Evolutionary conservation across 2,113 vertebrate species (phyloP).

Genomic region (Cyrtonyx montezumae): DNA sequence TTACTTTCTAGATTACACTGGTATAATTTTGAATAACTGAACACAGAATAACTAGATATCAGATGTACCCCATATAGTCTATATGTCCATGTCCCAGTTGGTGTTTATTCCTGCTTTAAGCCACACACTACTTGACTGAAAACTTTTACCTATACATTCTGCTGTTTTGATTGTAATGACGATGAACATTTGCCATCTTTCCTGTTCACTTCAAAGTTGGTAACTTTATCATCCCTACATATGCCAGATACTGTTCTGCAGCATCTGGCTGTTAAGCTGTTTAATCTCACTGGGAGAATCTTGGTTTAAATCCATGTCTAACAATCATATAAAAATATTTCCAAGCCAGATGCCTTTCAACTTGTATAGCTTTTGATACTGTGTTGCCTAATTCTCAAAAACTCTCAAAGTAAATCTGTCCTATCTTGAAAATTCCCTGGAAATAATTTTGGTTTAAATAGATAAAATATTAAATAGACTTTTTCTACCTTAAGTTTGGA

Average conservation of each 20-base stretch:
- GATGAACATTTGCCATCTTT: slow-evolving; percentile 35
- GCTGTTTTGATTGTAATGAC: slow-evolving; percentile 16
- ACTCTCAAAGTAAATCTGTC: not conserved
- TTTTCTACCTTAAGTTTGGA: not conserved
- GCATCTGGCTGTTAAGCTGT: slow-evolving; percentile 73
- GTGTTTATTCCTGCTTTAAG: slow-evolving; percentile 17
- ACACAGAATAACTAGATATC: not conserved
- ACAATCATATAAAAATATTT: slow-evolving; percentile 57
- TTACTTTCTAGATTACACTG: not conserved
- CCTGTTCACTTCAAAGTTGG: slow-evolving; percentile 56
- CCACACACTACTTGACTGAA: not conserved
- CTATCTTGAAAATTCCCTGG: not conserved
- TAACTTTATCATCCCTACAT: slow-evolving; percentile 55
- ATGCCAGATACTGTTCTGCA: slow-evolving; percentile 44
- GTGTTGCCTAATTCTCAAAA: not conserved
- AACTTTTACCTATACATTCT: slow-evolving; percentile 34
- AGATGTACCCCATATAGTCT: not conserved
- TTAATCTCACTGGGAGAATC: slow-evolving; percentile 62
- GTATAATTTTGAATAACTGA: not conserved
- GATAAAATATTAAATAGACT: not conserved
- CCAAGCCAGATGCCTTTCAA: slow-evolving; percentile 62
- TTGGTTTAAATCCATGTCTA: slow-evolving; percentile 64
- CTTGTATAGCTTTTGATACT: not conserved
- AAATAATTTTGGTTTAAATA: not conserved
- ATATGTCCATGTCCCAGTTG: not conserved